Conservation (phyloP, 2,113 vertebrate genomes). For the Malurus cyaneus region DNA sequence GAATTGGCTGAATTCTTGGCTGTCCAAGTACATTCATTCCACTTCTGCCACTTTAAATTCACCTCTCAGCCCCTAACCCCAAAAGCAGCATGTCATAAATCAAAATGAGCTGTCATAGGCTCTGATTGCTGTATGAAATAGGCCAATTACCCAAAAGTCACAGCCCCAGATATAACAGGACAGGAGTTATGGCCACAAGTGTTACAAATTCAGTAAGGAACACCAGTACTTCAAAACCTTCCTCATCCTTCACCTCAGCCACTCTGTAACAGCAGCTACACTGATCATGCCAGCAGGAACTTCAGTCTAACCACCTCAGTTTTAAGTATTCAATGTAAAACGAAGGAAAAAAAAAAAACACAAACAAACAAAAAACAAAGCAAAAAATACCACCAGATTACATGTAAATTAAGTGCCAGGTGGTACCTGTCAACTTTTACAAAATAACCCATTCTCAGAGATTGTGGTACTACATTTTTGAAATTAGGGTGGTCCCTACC, state of each 20-base stretch:
- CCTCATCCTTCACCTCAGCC: not conserved
- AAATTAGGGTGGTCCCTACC: fast-evolving
- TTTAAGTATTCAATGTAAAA: not conserved
- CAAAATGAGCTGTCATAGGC: not conserved
- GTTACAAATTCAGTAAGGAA: not conserved
- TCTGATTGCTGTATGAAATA: not conserved
- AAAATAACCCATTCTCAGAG: not conserved
- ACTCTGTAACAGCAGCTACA: not conserved
- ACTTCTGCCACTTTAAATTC: not conserved
- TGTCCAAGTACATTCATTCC: not conserved
- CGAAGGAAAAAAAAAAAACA: no score
- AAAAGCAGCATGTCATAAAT: not conserved
- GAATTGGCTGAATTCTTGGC: no score
- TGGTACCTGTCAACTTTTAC: not conserved
- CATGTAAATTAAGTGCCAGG: not conserved
- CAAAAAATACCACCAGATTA: not conserved
- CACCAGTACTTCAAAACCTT: not conserved
- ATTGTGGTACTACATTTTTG: not conserved
- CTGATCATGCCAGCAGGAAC: fast-evolving
- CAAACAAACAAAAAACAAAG: not conserved
- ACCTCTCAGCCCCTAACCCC: not conserved
- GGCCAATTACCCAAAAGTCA: not conserved
- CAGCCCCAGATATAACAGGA: not conserved
- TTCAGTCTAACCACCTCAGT: not conserved
- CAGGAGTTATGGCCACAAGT: not conserved